Evolutionary conservation across 1,140 invertebrate genomes (phyloP).

Genomic region (Drosophila ogumai): DNA sequence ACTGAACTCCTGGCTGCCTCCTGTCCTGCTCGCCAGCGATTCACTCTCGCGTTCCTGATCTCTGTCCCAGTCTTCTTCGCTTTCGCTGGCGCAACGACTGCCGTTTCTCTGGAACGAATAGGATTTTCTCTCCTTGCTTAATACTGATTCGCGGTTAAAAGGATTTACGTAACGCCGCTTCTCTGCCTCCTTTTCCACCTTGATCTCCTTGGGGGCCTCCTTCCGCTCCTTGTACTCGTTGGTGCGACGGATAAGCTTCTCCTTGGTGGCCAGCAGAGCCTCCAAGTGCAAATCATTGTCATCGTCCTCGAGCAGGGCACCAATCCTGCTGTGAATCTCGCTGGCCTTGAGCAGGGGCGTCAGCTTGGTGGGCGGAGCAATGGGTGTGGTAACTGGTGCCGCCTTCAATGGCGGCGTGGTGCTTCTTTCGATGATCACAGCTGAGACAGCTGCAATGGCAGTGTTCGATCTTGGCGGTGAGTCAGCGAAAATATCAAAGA

Average conservation of each 20-base stretch:
- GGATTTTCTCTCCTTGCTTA: slow-evolving; percentile 32
- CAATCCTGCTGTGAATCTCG: slow-evolving; percentile 76
- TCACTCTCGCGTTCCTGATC: slow-evolving; percentile 6
- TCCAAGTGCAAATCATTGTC: slow-evolving; percentile 71
- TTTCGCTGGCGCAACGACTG: slow-evolving; percentile 5
- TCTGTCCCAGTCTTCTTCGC: slow-evolving; percentile 28
- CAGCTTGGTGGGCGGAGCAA: slow-evolving; percentile 5
- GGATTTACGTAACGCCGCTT: slow-evolving; percentile 40
- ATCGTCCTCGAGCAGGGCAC: slow-evolving; percentile 72
- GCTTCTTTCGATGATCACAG: slow-evolving; percentile 39
- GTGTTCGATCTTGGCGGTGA: slow-evolving; percentile 74
- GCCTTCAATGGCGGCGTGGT: slow-evolving; percentile 59
- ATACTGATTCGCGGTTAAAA: slow-evolving; percentile 68
- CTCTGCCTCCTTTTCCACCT: not conserved
- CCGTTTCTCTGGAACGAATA: slow-evolving; percentile 12
- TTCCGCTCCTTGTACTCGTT: slow-evolving; percentile 58
- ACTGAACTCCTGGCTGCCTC: slow-evolving; percentile 25
- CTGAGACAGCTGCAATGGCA: slow-evolving; percentile 13
- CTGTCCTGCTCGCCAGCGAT: not conserved
- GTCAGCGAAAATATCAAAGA: slow-evolving; percentile 74
- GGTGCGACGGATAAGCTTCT: slow-evolving; percentile 57
- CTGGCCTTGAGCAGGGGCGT: slow-evolving; percentile 58
- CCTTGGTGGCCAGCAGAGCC: slow-evolving; percentile 55
- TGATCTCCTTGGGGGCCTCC: slow-evolving; percentile 37
- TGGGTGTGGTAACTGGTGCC: not conserved